Percentiles rank a stretch among this genome's conserved stretches.
Evolutionary conservation across 2,888 invertebrate species (phyloP).

Genomic region (Marronus borbonicus): DNA sequence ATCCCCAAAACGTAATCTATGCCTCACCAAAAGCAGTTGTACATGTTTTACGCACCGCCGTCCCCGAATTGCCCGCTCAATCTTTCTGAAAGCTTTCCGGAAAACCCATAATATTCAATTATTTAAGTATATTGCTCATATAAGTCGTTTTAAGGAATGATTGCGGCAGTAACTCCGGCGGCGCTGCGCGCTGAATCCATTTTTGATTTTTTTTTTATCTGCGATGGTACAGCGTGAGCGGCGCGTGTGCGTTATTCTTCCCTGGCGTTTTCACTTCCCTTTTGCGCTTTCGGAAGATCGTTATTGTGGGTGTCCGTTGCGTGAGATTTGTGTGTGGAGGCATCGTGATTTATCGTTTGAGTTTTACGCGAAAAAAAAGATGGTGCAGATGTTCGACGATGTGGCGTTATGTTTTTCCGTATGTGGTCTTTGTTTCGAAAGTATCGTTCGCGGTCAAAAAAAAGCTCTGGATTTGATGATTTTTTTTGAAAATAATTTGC

Average conservation of each 20-base stretch:
- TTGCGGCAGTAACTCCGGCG: conserved; percentile 63
- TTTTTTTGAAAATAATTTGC: no score
- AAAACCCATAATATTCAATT: conserved; percentile 71
- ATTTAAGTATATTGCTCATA: conserved; percentile 71
- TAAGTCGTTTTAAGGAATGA: conserved; percentile 70
- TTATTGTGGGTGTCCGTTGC: conserved; percentile 44
- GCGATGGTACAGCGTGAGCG: not conserved
- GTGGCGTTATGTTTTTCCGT: not conserved
- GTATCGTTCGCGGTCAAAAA: not conserved
- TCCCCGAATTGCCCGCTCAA: conserved; percentile 64
- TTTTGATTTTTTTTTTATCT: conserved; percentile 64
- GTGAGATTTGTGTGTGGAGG: conserved; percentile 47
- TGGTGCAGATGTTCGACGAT: conserved; percentile 41
- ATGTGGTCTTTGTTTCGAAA: not conserved
- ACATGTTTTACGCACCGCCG: conserved; percentile 22
- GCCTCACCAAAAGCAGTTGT: conserved; percentile 3
- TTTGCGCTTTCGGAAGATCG: conserved; percentile 43
- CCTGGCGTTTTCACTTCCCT: conserved; percentile 24
- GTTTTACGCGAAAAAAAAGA: conserved; percentile 39
- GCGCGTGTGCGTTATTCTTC: conserved; percentile 28
- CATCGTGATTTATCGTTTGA: conserved; percentile 45
- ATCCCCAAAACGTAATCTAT: conserved; percentile 13
- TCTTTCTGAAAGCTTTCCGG: conserved; percentile 70
- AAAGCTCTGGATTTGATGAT: not conserved
- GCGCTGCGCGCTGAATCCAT: conserved; percentile 63